Evolutionary conservation across 2,797 vertebrate species (phyloP).

Genomic region (Acanthurus leucopareius): DNA sequence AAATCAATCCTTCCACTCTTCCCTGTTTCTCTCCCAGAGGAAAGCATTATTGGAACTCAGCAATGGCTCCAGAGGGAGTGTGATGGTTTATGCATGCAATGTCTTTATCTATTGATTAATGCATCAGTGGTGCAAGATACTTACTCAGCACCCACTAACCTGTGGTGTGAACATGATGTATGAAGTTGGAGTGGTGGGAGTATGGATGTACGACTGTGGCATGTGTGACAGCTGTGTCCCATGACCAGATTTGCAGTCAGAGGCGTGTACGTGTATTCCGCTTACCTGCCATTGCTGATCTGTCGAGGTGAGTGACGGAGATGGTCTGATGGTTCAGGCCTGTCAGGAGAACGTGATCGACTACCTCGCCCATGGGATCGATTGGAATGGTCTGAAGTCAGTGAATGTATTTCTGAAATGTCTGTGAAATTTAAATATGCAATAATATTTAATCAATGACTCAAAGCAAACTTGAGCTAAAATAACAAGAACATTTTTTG

Average conservation of each 20-base stretch:
- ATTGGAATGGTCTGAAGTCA: conserved; percentile 98
- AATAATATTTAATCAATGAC: conserved; percentile 39
- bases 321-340: conserved; percentile 92
- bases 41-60: conserved; percentile 51
- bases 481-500: not conserved
- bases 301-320: conserved; percentile 94
- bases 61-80: conserved; percentile 54
- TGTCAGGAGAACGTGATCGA: conserved; percentile 94
- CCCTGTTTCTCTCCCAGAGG: not conserved
- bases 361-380: conserved; percentile 93
- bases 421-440: conserved; percentile 86
- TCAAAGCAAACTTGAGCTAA: conserved; percentile 1
- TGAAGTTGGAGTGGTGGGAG: conserved; percentile 30
- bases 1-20: conserved; percentile 46
- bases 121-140: conserved; percentile 52
- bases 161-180: conserved; percentile 64
- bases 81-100: conserved; percentile 74
- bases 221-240: conserved; percentile 45
- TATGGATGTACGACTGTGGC: conserved; percentile 42
- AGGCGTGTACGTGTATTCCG: conserved; percentile 10
- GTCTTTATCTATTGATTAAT: conserved; percentile 71
- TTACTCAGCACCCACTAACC: conserved; percentile 69
- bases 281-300: conserved; percentile 96
- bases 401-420: conserved; percentile 99
- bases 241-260: conserved; percentile 44